phyloP scores from a whole-genome alignment of 2,797 vertebrate genomes.

The Gymnodraco acuticeps region DNA sequence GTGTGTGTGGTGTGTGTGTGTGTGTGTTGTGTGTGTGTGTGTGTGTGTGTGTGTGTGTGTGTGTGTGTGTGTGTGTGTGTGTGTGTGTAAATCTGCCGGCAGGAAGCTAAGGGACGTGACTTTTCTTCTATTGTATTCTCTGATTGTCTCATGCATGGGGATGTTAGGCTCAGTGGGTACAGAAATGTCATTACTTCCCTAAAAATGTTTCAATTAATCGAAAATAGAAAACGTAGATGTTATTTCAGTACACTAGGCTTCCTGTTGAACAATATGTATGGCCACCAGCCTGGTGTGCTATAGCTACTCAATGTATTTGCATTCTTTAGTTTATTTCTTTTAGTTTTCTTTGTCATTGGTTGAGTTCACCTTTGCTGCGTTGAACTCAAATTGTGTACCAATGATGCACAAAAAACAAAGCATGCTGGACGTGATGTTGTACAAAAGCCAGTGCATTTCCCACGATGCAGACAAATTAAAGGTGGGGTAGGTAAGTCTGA shows the following conservation, averaged over 20 bases:
- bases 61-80: constrained; percentile 1
- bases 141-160: constrained; percentile 7
- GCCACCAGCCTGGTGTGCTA: not conserved
- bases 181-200: constrained; percentile 19
- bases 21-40: constrained; percentile 1
- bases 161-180: constrained; percentile 15
- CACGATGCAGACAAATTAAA: not conserved
- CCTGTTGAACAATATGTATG: not conserved
- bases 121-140: constrained; percentile 36
- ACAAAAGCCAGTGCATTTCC: not conserved
- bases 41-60: not conserved
- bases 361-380: not conserved
- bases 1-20: constrained; percentile 26
- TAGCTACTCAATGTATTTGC: not conserved
- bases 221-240: not conserved
- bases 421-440: not conserved
- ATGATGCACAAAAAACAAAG: not conserved
- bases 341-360: not conserved
- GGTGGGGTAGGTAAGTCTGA: no score
- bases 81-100: constrained; percentile 46
- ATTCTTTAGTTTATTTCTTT: not conserved
- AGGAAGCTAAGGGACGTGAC: constrained; percentile 55
- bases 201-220: not conserved
- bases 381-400: not conserved
- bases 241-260: not conserved